Conservation (phyloP, 2,113 vertebrate genomes). For the Prochilodus magdalenae region DNA sequence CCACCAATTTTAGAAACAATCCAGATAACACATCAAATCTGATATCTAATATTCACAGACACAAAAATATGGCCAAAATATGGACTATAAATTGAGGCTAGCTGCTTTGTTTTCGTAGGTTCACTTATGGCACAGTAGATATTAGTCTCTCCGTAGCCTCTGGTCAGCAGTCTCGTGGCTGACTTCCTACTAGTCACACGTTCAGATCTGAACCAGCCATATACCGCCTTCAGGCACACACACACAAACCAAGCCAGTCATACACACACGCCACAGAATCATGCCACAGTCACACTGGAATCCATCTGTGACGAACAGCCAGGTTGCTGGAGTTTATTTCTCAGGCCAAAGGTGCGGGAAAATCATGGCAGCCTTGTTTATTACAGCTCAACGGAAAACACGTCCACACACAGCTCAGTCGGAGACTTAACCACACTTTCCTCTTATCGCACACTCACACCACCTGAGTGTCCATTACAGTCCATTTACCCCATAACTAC, state of each 20-base stretch:
- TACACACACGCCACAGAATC: constrained; percentile 1
- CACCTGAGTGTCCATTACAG: constrained; percentile 6
- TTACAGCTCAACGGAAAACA: neutral
- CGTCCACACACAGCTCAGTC: neutral
- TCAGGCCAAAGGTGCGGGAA: neutral
- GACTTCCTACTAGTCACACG: constrained; percentile 62
- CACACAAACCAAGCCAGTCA: neutral
- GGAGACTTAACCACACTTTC: neutral
- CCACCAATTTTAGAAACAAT: too few species aligned
- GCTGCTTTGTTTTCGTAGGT: too few species aligned
- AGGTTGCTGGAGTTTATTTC: neutral
- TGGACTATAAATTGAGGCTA: too few species aligned
- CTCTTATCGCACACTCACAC: neutral
- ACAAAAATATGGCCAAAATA: too few species aligned
- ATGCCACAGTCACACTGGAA: constrained; percentile 30
- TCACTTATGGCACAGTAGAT: neutral
- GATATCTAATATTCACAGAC: too few species aligned
- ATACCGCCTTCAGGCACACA: constrained; percentile 10
- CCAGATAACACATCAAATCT: too few species aligned
- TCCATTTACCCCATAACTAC: neutral
- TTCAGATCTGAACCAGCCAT: constrained; percentile 17
- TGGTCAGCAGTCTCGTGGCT: constrained; percentile 56
- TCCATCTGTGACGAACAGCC: constrained; percentile 10
- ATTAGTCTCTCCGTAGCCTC: neutral
- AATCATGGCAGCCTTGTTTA: neutral